Evolutionary conservation across 2,113 vertebrate genomes (phyloP), one percentile per base, ranked within the genome.

Genomic region (Nematolebias whitei): DNA sequence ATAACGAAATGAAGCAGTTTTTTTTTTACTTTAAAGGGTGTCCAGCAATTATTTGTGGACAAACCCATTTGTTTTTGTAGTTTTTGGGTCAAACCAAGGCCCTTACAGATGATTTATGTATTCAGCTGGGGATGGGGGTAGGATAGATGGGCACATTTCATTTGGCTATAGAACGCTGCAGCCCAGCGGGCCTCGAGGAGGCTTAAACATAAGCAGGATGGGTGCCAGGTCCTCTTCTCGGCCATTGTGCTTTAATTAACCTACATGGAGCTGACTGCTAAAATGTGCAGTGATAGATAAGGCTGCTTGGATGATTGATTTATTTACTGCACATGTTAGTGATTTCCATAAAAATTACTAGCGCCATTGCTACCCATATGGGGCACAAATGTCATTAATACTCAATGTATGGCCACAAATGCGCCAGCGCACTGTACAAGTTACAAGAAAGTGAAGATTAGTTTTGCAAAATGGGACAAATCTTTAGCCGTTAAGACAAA

Each of bases 241-340:
- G 87, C 90, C 86, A 89, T 92, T 91, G 89, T 91, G 87, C 91
- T 91, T 92, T 93, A 91, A 92, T 92, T 92, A 93, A 92, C 92
- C 92, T 91, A 89, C 84, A 88, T 88, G 85, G 85, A 85, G 86
- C 82, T 87, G 89, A 91, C 85, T 78, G 87, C 68, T 81, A 84
- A 90, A 93, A 91, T 93, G 91, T 93, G 92, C 87, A 75, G 81
- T 76, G 88, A 85, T 90, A 93, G 92, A 92, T 93, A 93, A 93
- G 91, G 79, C 87, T 87, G 80, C 83, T 82, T 82, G 87, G 79
- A 88, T 86, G 89, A 93, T 90, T 90, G 90, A 93, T 92, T 91
- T 84, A 89, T 90, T 90, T 88, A 83, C 83, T 70, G 73, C 85
- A 90, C 86, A 85, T 88, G 88, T 64, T 82, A 65, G 78, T 79